Conservation (phyloP, 2,113 vertebrate species). For the Poecilia latipinna region DNA sequence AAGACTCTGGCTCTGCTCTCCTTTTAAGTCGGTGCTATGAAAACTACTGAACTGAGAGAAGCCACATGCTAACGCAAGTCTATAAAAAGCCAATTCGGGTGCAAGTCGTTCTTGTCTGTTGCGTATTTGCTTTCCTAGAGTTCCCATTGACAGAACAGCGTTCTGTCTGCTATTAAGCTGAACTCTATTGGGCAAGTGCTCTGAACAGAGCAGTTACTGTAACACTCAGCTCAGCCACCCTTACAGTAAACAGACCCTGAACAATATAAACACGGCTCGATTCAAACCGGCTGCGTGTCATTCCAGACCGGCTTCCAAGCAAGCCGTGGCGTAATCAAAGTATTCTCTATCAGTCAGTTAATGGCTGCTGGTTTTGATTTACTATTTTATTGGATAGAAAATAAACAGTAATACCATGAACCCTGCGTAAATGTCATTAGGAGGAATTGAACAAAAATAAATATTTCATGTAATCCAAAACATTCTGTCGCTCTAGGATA, state of each 20-base stretch:
- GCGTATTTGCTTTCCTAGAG: slow-evolving; percentile 25
- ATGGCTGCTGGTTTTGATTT: neutral
- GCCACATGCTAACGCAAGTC: slow-evolving; percentile 12
- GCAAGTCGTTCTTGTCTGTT: slow-evolving; percentile 36
- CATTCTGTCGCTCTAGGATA: too few species aligned
- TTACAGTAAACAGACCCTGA: slow-evolving; percentile 25
- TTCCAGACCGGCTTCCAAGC: neutral
- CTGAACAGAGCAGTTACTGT: slow-evolving; percentile 18
- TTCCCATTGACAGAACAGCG: slow-evolving; percentile 35
- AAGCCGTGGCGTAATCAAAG: slow-evolving; percentile 6
- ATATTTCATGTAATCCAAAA: too few species aligned
- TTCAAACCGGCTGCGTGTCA: neutral
- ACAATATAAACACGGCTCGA: slow-evolving; percentile 11
- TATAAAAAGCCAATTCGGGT: slow-evolving; percentile 59
- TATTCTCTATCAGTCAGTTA: neutral
- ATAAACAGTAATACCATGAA: neutral
- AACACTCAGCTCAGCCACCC: slow-evolving; percentile 10
- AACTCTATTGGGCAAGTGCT: neutral
- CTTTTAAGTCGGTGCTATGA: slow-evolving; percentile 73
- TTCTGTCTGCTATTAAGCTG: slow-evolving; percentile 37
- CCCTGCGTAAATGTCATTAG: too few species aligned
- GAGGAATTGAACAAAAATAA: too few species aligned
- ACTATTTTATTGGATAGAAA: neutral
- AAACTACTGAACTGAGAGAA: slow-evolving; percentile 23
- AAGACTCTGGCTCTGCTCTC: slow-evolving; percentile 38